These are phyloP conservation scores for Peromyscus nudipes DNA, from an alignment of 2,797 vertebrate species.

Conservation along the genomic window DNA sequence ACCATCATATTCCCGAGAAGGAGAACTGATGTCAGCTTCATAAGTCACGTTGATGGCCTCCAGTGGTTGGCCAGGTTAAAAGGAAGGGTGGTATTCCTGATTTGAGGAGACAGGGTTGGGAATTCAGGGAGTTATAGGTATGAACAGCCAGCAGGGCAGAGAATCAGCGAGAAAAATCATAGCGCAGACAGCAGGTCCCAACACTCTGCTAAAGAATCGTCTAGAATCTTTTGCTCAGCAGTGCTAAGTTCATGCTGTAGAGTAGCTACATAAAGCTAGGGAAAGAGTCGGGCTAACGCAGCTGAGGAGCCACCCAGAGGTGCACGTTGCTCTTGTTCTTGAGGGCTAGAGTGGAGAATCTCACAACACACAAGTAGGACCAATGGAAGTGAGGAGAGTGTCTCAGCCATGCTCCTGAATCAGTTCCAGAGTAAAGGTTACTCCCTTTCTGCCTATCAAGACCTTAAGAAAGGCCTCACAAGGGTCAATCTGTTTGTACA, in stretches of 20 bases:
- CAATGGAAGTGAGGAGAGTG: not conserved
- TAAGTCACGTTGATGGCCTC: not conserved
- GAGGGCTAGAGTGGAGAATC: not conserved
- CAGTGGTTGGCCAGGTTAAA: not conserved
- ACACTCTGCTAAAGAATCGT: not conserved
- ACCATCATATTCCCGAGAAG: not conserved
- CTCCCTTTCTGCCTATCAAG: not conserved
- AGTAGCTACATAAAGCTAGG: not conserved
- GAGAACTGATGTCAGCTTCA: not conserved
- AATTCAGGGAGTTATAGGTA: not conserved
- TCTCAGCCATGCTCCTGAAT: not conserved
- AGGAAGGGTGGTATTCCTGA: not conserved
- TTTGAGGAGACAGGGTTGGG: not conserved
- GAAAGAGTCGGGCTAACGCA: not conserved
- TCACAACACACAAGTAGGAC: not conserved
- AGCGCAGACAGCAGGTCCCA: no score
- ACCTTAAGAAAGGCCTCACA: not conserved
- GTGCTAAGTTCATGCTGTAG: rapidly evolving
- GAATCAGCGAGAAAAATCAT: not conserved
- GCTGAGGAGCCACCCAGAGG: not conserved
- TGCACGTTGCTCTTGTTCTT: not conserved
- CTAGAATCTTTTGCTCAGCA: not conserved
- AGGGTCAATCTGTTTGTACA: not conserved
- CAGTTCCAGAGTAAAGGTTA: not conserved
- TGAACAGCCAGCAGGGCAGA: not conserved